These are phyloP conservation scores for Orchestia grillus DNA, from an alignment of 1,140 invertebrate genomes.

Conservation along the genomic window DNA sequence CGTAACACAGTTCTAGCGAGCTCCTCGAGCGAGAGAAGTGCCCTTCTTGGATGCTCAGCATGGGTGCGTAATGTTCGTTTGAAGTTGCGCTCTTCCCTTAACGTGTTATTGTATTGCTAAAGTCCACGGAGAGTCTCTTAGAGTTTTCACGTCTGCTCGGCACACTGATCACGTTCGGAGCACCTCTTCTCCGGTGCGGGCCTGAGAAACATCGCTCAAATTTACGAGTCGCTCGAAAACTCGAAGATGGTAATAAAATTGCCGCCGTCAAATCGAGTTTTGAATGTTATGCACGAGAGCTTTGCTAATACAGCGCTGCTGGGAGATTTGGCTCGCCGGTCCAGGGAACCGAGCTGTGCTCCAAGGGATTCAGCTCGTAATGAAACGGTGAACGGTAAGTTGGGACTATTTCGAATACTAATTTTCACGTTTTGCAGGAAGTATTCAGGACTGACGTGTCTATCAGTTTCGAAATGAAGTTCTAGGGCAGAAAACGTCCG, in stretches of 20 bases:
- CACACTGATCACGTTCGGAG: slow-evolving; percentile 8
- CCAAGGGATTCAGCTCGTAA: not conserved
- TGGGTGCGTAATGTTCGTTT: slow-evolving; percentile 4
- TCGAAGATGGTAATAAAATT: not conserved
- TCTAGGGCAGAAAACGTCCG: no score
- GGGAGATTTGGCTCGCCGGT: not conserved
- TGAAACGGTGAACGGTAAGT: no score
- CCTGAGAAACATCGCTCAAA: not conserved
- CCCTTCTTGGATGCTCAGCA: not conserved
- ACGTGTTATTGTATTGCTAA: slow-evolving; percentile 54
- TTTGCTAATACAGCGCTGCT: not conserved
- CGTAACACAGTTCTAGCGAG: not conserved
- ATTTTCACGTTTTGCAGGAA: no score
- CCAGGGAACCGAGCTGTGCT: not conserved
- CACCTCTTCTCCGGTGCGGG: not conserved
- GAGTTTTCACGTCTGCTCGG: not conserved
- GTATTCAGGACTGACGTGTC: no score
- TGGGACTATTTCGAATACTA: no score
- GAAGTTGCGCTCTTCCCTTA: not conserved
- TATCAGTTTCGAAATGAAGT: no score
- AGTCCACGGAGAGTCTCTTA: slow-evolving; percentile 16
- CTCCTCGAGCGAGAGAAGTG: not conserved
- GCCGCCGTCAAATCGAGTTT: not conserved
- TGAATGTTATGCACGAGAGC: not conserved
- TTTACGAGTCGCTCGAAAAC: not conserved